A percentile compares a stretch with the other conserved stretches of the same genome.
These are phyloP conservation scores for Enteromius anoplus DNA, from an alignment of 2,797 vertebrate genomes.

Conservation along the genomic window DNA sequence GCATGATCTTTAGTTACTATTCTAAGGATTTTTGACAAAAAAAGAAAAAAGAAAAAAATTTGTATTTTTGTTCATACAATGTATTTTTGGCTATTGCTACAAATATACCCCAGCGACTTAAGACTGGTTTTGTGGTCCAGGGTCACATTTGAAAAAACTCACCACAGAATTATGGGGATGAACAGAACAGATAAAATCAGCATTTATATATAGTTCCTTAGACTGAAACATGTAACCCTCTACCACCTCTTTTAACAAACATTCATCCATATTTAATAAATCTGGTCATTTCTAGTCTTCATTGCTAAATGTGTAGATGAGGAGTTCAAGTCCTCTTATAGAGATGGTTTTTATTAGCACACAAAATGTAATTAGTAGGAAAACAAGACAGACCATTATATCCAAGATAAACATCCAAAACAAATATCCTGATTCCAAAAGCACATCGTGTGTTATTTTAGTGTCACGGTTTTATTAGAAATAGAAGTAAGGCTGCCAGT, in stretches of 20 bases:
- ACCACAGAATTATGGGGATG: neutral
- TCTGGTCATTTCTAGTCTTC: neutral
- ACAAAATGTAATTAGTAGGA: constrained; percentile 68
- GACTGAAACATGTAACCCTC: neutral
- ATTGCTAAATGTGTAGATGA: constrained; percentile 53
- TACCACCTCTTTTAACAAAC: neutral
- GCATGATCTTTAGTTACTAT: no score
- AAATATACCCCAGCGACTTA: no score
- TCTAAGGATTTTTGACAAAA: no score
- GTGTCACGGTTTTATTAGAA: constrained; percentile 68
- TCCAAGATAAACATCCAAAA: constrained; percentile 72
- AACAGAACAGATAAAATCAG: neutral
- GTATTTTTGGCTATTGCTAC: no score
- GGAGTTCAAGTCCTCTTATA: constrained; percentile 63
- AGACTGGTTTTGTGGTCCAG: no score
- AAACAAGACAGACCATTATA: constrained; percentile 63
- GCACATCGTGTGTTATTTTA: constrained; percentile 67
- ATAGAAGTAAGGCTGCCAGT: constrained; percentile 67
- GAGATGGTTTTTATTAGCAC: constrained; percentile 55
- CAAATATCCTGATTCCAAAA: constrained; percentile 72
- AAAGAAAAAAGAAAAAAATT: no score
- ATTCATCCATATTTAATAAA: neutral
- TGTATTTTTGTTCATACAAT: no score
- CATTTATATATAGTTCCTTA: neutral
- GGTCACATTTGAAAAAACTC: neutral